These are phyloP conservation scores for Craniophora ligustri DNA, from an alignment of 2,888 invertebrate species.

Conservation along the genomic window DNA sequence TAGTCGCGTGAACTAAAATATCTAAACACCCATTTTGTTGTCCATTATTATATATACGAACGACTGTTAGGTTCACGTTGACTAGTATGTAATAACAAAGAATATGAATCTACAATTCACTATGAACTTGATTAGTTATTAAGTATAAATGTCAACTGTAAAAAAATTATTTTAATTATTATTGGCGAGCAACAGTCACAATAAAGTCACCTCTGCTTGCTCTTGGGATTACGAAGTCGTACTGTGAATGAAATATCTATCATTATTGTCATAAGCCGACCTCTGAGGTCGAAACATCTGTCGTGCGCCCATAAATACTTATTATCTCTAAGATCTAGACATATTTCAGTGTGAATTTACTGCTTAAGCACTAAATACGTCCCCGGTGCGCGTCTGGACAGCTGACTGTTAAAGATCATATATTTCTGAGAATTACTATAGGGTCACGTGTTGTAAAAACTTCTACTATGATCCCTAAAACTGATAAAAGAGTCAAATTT, in stretches of 20 bases:
- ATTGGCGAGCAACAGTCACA: background rate
- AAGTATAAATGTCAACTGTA: too few relatives aligned
- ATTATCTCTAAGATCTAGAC: conserved; percentile 25
- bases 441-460: background rate
- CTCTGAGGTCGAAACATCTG: conserved; percentile 19
- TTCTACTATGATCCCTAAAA: background rate
- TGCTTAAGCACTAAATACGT: conserved; percentile 17
- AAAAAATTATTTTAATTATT: too few relatives aligned
- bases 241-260: conserved; percentile 25
- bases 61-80: too few relatives aligned
- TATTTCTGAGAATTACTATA: conserved; percentile 9
- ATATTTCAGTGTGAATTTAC: conserved; percentile 24
- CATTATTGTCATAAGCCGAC: conserved; percentile 35
- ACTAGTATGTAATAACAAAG: too few relatives aligned
- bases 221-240: conserved; percentile 2
- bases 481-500: background rate
- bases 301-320: conserved; percentile 30
- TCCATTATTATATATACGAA: too few relatives aligned
- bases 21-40: too few relatives aligned
- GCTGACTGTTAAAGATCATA: conserved; percentile 3
- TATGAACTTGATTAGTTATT: too few relatives aligned
- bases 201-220: background rate
- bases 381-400: conserved; percentile 15
- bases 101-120: too few relatives aligned
- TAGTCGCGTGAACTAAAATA: too few relatives aligned